Percentiles rank a stretch among this genome's conserved stretches.
Conservation (phyloP, 2,888 invertebrate genomes). For the Halictus quadricinctus region DNA sequence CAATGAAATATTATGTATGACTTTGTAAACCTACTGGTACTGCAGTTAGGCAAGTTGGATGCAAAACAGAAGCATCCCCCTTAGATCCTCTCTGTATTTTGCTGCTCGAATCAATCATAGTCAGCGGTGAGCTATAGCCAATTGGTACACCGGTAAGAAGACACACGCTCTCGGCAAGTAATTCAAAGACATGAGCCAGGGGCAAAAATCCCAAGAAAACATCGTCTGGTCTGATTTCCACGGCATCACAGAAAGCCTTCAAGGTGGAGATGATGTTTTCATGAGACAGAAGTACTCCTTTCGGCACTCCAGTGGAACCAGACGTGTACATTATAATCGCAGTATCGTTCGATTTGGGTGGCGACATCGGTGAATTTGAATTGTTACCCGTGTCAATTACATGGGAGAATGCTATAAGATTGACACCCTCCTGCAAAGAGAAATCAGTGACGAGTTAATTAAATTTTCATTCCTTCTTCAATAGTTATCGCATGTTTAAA, state of each 20-base stretch:
- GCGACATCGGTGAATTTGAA: conserved; percentile 78
- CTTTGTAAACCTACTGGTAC: conserved; percentile 90
- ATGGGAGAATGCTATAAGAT: conserved; percentile 89
- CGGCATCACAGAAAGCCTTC: conserved; percentile 91
- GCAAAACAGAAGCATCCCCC: conserved; percentile 95
- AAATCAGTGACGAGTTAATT: not conserved
- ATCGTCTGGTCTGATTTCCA: conserved; percentile 89
- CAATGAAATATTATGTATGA: not conserved
- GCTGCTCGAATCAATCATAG: conserved; percentile 95
- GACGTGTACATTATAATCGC: conserved; percentile 99
- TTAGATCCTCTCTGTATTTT: conserved; percentile 97
- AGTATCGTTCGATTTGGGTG: conserved; percentile 89
- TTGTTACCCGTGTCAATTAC: conserved; percentile 85
- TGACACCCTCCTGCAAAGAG: conserved; percentile 84
- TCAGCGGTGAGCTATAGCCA: conserved; percentile 97
- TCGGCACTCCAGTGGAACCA: conserved; percentile 97
- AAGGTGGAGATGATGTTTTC: conserved; percentile 92
- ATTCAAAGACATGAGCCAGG: conserved; percentile 97
- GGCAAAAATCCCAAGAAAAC: conserved; percentile 97
- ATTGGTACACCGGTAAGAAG: conserved; percentile 94
- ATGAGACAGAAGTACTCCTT: conserved; percentile 93
- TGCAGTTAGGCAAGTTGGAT: conserved; percentile 97
- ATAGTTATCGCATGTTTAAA: not conserved
- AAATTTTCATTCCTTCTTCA: not conserved
- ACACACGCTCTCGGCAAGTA: conserved; percentile 95